Percentiles rank a stretch among this genome's conserved stretches.
phyloP scores from a whole-genome alignment of 2,888 invertebrate genomes.

The Stomorhina lunata region DNA sequence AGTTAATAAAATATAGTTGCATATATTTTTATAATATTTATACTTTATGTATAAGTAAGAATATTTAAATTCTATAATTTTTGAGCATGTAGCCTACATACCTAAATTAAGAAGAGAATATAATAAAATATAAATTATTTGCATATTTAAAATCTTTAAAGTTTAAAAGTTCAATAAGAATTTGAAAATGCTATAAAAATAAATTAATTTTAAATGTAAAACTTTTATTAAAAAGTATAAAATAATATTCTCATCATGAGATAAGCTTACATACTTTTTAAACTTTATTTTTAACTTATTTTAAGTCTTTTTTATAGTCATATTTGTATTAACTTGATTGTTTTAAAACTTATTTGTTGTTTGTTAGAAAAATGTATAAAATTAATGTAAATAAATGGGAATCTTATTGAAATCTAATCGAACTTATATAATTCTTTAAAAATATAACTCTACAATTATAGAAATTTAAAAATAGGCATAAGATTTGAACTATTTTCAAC shows the following conservation, averaged over 20 bases:
- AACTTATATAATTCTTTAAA: background rate
- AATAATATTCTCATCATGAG: background rate
- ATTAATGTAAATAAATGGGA: constrained; percentile 6
- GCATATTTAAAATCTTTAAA: background rate
- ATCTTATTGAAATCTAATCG: background rate
- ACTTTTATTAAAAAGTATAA: too few relatives aligned
- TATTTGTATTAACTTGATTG: background rate
- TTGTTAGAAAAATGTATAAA: background rate
- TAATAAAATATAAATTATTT: constrained; percentile 55
- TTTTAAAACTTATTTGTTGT: background rate
- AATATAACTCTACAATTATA: background rate
- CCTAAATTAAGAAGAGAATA: constrained; percentile 76
- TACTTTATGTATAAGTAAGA: background rate
- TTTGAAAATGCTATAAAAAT: background rate
- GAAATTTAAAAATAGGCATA: background rate
- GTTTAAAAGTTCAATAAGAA: background rate
- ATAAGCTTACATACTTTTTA: too few relatives aligned
- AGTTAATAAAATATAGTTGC: background rate
- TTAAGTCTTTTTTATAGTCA: background rate
- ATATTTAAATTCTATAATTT: constrained; percentile 26
- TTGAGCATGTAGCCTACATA: constrained; percentile 70
- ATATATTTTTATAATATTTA: background rate
- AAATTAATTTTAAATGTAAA: background rate
- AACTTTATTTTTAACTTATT: too few relatives aligned
- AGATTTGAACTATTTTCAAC: background rate